Conservation (phyloP, 1,140 invertebrate genomes). For the Drosophila yakuba region DNA sequence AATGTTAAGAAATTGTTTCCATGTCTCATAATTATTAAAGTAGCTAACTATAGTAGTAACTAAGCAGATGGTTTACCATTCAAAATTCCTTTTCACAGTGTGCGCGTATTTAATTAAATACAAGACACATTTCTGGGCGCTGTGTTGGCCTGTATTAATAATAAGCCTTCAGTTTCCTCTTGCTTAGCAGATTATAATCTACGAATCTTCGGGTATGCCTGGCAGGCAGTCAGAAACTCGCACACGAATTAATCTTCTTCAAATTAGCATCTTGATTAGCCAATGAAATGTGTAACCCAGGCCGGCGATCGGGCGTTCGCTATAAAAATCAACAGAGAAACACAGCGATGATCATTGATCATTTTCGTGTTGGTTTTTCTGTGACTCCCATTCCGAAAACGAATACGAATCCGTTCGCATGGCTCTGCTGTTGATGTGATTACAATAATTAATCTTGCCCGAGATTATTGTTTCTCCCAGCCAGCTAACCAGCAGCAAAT, state of each 20-base stretch:
- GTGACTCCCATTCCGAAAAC: slow-evolving; percentile 16
- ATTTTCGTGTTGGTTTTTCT: slow-evolving; percentile 50
- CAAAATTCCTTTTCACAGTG: background rate
- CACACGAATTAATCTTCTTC: slow-evolving; percentile 82
- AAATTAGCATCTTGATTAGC: slow-evolving; percentile 84
- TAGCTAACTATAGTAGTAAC: too few relatives aligned
- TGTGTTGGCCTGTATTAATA: slow-evolving; percentile 64
- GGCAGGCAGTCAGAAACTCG: slow-evolving; percentile 57
- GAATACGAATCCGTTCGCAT: slow-evolving; percentile 53
- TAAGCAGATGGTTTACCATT: too few relatives aligned
- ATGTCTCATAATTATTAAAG: too few relatives aligned
- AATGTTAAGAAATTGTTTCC: too few relatives aligned
- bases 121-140: slow-evolving; percentile 43
- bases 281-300: slow-evolving; percentile 82
- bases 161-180: slow-evolving; percentile 62
- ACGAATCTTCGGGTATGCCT: slow-evolving; percentile 47
- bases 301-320: slow-evolving; percentile 53
- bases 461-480: slow-evolving; percentile 68
- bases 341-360: slow-evolving; percentile 75
- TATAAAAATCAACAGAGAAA: slow-evolving; percentile 78
- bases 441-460: slow-evolving; percentile 83
- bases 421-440: slow-evolving; percentile 83
- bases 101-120: slow-evolving; percentile 70
- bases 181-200: slow-evolving; percentile 65
- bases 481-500: slow-evolving; percentile 51